Evolutionary conservation across 1,140 invertebrate species (phyloP), one percentile per base, ranked within the genome.

Genomic region (Drosophila virilis): DNA sequence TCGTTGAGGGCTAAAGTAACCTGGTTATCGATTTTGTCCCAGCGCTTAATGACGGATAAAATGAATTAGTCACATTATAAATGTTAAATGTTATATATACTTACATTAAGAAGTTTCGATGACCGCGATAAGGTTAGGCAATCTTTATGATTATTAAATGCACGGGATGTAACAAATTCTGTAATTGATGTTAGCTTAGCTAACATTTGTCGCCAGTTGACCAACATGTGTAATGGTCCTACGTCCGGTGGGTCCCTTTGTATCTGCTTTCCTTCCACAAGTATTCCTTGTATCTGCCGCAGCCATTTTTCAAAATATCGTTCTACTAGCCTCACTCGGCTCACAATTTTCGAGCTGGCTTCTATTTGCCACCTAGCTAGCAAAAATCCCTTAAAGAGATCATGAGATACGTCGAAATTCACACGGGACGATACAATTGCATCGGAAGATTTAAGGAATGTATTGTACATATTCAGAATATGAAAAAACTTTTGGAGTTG

Each of bases 141-240:
- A 83, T 95, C 93, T 90, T 96, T 94, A 80, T 95, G 95, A 79
- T 93, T 94, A 74, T 94, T 93, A 69, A 94, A 94, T 57, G 94
- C 93, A 69, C 92, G 93, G 60, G 94, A 95, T 80, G 95, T 95
- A 77, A 96, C 94, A 80, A 97, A 96, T 84, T 97, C 96, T 0
- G 96, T 94, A 33, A 98, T 95, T 12, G 95, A 96, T 22, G 96
- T 96, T 92, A 97, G 97, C 48, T 94, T 95, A 0, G 95, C 95
- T 51, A 96, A 93, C 62, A 97, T 94, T 78, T 96, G 94, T 72
- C 96, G 94, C 97, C 97, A 97, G 80, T 97, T 96, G 40, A 95
- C 95, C 37, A 97, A 92, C 92, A 98, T 97, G 4, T 95, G 96
- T 1, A 95, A 91, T 1, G 97, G 97, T 0, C 97, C 97, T 70